Base-by-base conservation (phyloP, 2,888 invertebrate genomes). In the Parelbella ahira region DNA sequence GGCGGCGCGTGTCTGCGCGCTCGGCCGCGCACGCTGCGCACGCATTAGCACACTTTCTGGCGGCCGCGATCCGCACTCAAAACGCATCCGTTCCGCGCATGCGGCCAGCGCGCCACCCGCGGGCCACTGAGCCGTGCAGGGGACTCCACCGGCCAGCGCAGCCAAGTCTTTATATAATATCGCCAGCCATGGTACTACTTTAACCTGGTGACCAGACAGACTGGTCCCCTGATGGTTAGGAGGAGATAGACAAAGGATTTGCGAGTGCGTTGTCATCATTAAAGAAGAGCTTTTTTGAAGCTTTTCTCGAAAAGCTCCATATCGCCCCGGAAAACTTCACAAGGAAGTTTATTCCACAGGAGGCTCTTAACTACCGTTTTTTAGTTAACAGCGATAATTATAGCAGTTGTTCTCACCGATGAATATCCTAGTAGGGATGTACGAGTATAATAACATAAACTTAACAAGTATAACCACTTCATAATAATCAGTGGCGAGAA, bases 41-140 rank as follows among this genome's bases (percentile, higher is more conserved):
- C 55, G 56, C 56, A 58, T 58, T 81, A 79, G 66, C 83, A 82
- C 77, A 84, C 81, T 82, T 84, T 83, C 77, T 70, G 76, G 58
- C 57, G 54, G 44, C 58, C 60, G 61, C 66, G 69, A 68, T 69
- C 65, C 71, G 65, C 64, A 63, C 72, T 72, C 74, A 77, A 79
- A 82, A 77, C 72, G 67, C 68, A 72, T 73, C 77, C 80, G 80
- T 72, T 76, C 77, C 66, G 63, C 60, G 54, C 56, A 51, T 48
- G 56, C 29, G 33, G 7, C 13, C 19, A 33, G 41, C 32, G n/a
- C n/a, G n/a, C n/a, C n/a, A n/a, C n/a, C n/a, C n/a, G n/a, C n/a
- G n/a, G n/a, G n/a, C n/a, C n/a, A n/a, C n/a, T n/a, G n/a, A n/a
- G n/a, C n/a, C n/a, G n/a, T n/a, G n/a, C n/a, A n/a, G n/a, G n/a